Percentiles rank a stretch among this genome's conserved stretches.
Conservation (phyloP, 2,888 invertebrate genomes). For the Resseliella maxima region DNA sequence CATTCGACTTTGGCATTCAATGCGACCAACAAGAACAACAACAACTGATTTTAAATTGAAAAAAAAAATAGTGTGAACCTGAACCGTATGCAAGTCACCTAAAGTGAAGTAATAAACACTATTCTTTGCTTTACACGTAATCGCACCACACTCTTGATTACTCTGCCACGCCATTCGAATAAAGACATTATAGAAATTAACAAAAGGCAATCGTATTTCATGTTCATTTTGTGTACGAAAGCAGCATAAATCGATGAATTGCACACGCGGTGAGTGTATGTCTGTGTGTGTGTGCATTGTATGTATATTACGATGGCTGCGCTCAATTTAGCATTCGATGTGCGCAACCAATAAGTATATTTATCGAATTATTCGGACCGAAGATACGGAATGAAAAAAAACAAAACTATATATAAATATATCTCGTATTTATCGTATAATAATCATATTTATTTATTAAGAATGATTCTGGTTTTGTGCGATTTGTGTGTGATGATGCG, state of each 20-base stretch:
- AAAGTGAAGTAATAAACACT: conserved; percentile 55
- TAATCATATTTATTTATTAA: conserved; percentile 35
- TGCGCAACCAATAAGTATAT: conserved; percentile 40
- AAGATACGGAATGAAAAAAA: neutral
- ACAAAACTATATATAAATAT: too few species aligned
- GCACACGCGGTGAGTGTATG: neutral
- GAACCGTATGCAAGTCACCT: conserved; percentile 54
- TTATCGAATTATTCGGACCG: conserved; percentile 45
- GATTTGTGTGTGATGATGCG: neutral
- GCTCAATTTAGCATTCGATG: conserved; percentile 26
- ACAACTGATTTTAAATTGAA: conserved; percentile 46
- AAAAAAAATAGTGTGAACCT: conserved; percentile 42
- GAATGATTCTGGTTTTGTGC: conserved; percentile 9
- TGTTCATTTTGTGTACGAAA: neutral
- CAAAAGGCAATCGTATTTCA: conserved; percentile 45
- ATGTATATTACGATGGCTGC: neutral
- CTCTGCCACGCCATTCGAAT: conserved; percentile 18
- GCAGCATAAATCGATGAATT: neutral
- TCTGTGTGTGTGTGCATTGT: neutral
- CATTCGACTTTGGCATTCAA: neutral
- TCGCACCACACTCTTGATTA: conserved; percentile 53
- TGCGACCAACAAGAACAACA: too few species aligned
- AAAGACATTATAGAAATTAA: conserved; percentile 27
- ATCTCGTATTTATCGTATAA: conserved; percentile 34
- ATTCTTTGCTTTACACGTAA: conserved; percentile 36